phyloP scores from a whole-genome alignment of 2,797 vertebrate genomes.

The Crenuchus spilurus region DNA sequence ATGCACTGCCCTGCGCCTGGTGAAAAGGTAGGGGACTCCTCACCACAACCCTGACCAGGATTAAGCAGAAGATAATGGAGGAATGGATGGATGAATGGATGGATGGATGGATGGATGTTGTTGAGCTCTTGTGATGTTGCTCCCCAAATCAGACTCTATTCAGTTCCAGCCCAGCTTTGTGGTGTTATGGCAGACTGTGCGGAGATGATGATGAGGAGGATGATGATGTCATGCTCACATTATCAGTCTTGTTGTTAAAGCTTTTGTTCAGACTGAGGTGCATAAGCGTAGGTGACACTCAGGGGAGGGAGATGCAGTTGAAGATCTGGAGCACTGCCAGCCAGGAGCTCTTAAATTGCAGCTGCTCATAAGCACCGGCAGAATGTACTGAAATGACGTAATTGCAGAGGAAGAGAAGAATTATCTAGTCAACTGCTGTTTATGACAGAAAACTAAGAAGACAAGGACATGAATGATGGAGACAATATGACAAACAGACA shows the following conservation, averaged over 20 bases:
- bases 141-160: background rate
- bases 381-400: constrained; percentile 1
- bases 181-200: background rate
- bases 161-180: background rate
- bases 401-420: background rate
- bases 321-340: background rate
- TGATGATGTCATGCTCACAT: background rate
- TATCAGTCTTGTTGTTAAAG: background rate
- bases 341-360: background rate
- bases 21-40: too few relatives aligned
- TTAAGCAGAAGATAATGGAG: too few relatives aligned
- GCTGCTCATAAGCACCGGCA: background rate
- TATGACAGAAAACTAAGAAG: too few relatives aligned
- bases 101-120: too few relatives aligned
- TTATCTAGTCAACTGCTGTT: too few relatives aligned
- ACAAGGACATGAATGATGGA: too few relatives aligned
- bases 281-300: background rate
- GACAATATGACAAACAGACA: too few relatives aligned
- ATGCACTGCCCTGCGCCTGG: too few relatives aligned
- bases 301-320: background rate
- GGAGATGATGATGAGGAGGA: background rate
- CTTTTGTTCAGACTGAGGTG: background rate
- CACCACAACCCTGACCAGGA: too few relatives aligned
- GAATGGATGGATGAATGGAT: too few relatives aligned
- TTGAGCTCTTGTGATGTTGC: too few relatives aligned